These are phyloP conservation scores for Spinibarbus caldwelli DNA, from an alignment of 2,797 vertebrate species.

Conservation along the genomic window DNA sequence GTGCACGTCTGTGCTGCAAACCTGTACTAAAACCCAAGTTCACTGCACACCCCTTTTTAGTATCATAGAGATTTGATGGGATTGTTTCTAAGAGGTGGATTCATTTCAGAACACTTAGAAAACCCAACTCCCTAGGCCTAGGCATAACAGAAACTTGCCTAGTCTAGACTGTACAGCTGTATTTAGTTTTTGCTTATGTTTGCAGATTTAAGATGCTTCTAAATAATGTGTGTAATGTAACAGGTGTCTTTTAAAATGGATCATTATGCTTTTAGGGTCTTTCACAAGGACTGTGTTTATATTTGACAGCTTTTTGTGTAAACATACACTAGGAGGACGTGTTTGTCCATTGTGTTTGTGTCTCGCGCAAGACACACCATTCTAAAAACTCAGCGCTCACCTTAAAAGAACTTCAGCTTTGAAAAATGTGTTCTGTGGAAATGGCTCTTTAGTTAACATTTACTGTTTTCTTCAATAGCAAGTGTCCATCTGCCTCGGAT, in stretches of 20 bases:
- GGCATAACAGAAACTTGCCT: background rate
- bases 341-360: no score
- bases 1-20: background rate
- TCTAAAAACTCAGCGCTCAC: no score
- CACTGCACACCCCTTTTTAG: background rate
- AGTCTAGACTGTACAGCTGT: background rate
- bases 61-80: background rate
- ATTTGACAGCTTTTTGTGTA: background rate
- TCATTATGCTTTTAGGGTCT: background rate
- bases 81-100: background rate
- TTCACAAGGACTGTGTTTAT: background rate
- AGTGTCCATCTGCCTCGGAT: constrained; percentile 94
- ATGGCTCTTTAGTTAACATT: background rate
- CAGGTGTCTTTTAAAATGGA: background rate
- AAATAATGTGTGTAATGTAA: background rate
- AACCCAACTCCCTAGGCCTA: background rate
- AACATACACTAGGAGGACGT: background rate
- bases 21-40: background rate
- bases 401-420: no score
- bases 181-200: background rate
- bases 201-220: background rate
- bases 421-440: background rate
- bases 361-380: background rate
- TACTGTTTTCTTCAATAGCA: constrained; percentile 71
- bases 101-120: background rate